Conservation (phyloP, 2,888 invertebrate species). For the Blastobasis lacticolella region DNA sequence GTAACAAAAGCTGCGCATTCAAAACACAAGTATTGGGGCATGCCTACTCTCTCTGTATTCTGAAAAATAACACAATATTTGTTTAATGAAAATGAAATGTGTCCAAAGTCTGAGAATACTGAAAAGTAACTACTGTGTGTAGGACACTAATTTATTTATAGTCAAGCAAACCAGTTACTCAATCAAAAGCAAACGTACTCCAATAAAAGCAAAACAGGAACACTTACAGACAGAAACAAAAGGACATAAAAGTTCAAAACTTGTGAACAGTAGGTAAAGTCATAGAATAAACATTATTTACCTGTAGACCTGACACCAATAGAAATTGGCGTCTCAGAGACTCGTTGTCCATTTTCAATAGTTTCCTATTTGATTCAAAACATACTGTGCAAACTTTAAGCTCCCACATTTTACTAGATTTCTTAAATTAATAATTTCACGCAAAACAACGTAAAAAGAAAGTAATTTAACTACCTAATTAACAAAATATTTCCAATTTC, state of each 20-base stretch:
- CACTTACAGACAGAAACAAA: no score
- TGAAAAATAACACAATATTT: slow-evolving; percentile 24
- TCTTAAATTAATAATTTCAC: not conserved
- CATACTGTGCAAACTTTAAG: slow-evolving; percentile 51
- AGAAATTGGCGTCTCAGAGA: slow-evolving; percentile 44
- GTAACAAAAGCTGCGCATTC: slow-evolving; percentile 43
- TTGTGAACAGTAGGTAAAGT: no score
- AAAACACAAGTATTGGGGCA: slow-evolving; percentile 53
- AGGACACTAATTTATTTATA: no score
- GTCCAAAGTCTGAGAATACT: no score
- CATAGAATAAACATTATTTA: slow-evolving; percentile 16
- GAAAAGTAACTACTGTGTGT: no score
- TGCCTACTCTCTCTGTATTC: slow-evolving; percentile 36
- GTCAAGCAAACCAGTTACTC: no score
- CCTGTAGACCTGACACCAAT: slow-evolving; percentile 51
- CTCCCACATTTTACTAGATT: slow-evolving; percentile 3
- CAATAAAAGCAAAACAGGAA: no score
- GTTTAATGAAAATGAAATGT: no score
- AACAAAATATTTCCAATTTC: no score
- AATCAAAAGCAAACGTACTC: no score
- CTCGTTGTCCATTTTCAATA: slow-evolving; percentile 41
- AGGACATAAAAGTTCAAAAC: no score
- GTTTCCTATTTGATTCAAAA: slow-evolving; percentile 42
- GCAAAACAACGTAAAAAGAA: not conserved
- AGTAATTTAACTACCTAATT: no score